Percentiles rank a stretch among this genome's conserved stretches.
Evolutionary conservation across 2,888 invertebrate genomes (phyloP).

Genomic region (Linyphia triangularis): DNA sequence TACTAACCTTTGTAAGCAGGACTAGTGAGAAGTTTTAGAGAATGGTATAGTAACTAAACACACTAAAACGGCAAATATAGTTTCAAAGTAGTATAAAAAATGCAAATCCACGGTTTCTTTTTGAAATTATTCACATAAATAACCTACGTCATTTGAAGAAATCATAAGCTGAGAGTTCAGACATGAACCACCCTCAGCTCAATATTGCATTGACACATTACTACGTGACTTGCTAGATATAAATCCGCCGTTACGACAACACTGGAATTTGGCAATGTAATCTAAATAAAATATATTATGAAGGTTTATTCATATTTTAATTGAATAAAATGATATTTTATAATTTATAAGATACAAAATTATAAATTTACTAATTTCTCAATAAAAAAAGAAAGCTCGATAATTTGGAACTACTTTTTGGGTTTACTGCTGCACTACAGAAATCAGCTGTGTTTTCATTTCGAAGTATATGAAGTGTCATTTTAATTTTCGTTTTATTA

Average conservation of each 20-base stretch:
- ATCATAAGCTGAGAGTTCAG: constrained; percentile 71
- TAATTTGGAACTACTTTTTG: constrained; percentile 56
- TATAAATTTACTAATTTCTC: neutral
- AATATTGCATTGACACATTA: constrained; percentile 70
- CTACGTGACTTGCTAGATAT: constrained; percentile 63
- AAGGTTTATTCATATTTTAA: neutral
- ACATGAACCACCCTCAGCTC: constrained; percentile 75
- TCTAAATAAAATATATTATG: neutral
- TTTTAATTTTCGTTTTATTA: constrained; percentile 43
- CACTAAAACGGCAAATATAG: constrained; percentile 37
- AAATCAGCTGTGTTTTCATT: constrained; percentile 74
- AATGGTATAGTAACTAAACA: constrained; percentile 34
- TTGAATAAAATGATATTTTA: neutral
- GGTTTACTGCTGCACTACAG: constrained; percentile 62
- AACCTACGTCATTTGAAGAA: constrained; percentile 73
- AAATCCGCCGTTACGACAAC: constrained; percentile 72
- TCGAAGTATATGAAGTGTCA: constrained; percentile 45
- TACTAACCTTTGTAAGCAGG: constrained; percentile 69
- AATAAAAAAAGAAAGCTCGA: neutral
- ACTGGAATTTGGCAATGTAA: constrained; percentile 22
- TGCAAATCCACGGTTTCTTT: constrained; percentile 33
- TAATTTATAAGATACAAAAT: neutral
- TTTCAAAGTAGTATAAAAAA: constrained; percentile 52
- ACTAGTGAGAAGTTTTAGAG: constrained; percentile 51
- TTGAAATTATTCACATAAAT: constrained; percentile 64